phyloP scores from a whole-genome alignment of 2,888 invertebrate species.

The Drosophila aldrichi region DNA sequence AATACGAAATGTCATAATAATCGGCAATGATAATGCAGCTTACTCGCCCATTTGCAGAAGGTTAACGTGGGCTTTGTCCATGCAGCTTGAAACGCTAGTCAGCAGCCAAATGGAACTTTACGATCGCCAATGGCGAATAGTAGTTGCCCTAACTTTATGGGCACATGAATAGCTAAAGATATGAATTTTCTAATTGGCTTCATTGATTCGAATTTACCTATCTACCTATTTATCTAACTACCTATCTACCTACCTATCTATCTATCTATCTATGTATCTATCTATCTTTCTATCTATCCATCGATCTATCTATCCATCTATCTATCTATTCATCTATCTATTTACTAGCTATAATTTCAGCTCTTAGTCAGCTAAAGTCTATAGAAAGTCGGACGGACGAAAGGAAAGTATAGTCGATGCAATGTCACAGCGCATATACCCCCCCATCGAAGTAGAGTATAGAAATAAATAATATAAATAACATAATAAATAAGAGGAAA shows the following conservation, averaged over 20 bases:
- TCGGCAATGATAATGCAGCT: slow-evolving; percentile 52
- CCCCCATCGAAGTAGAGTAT: slow-evolving; percentile 2
- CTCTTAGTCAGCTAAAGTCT: not conserved
- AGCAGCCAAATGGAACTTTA: slow-evolving; percentile 7
- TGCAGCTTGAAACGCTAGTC: slow-evolving; percentile 30
- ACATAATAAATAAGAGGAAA: slow-evolving; percentile 7
- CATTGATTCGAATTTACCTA: not conserved
- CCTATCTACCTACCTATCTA: not conserved
- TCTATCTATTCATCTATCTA: no score
- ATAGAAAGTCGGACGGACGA: no score
- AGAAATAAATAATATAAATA: slow-evolving; percentile 13
- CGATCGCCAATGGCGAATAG: not conserved
- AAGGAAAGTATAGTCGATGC: not conserved
- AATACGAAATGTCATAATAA: slow-evolving; percentile 46
- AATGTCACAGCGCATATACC: not conserved
- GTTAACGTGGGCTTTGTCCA: slow-evolving; percentile 50
- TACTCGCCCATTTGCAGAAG: slow-evolving; percentile 48
- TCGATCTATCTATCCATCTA: no score
- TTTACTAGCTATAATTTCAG: not conserved
- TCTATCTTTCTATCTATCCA: no score
- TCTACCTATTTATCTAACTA: no score
- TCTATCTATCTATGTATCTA: no score
- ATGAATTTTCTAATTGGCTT: not conserved
- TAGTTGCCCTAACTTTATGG: slow-evolving; percentile 1
- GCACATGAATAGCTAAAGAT: not conserved